Evolutionary conservation across 2,888 invertebrate species (phyloP), one percentile per base, ranked within the genome.

Genomic region (Noctua janthina): DNA sequence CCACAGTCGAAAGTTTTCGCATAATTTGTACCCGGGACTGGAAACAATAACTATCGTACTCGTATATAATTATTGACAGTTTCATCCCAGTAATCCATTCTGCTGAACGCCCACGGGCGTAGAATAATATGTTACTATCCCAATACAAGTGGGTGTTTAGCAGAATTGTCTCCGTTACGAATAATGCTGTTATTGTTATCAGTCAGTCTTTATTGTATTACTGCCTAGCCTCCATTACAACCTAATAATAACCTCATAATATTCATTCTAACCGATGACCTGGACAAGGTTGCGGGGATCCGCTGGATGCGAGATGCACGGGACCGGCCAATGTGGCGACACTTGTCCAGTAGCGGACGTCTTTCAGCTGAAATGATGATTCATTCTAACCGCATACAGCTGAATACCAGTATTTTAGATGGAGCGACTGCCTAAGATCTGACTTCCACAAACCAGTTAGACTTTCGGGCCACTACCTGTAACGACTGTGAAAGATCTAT

Each of bases 11-110:
- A 82, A 78, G 75, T 73, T 85, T 73, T 35, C 56, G 49, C 66
- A 85, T 86, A 78, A 78, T 69, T 82, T 35, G 66, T 75, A 69
- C 15, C 35, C 51, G 68, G n/a, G 29, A 6, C 64, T 59, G 23
- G 10, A n/a, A 70, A 86, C 59, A 68, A 78, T 73, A 84, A 78
- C 54, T 49, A 20, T 20, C 35, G 35, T 35, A 10, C 17, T 35
- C 23, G 35, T 54, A n/a, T 39, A 62, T 29, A 75, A 73, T 64
- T 46, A 72, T 69, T 76, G 56, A 72, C 51, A 54, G 68, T 4
- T 72, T 72, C 10, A 66, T 39, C 64, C 64, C 8, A 64, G 17
- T 29, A 35, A 51, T 17, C 15, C 74, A 67, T 68, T 67, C 15
- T 75, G 2, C 13, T 10, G 43, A 49, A 67, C 15, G 23, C 67